Evolutionary conservation across 1,140 invertebrate species (phyloP).

Genomic region (Drosophila nigromelanica): DNA sequence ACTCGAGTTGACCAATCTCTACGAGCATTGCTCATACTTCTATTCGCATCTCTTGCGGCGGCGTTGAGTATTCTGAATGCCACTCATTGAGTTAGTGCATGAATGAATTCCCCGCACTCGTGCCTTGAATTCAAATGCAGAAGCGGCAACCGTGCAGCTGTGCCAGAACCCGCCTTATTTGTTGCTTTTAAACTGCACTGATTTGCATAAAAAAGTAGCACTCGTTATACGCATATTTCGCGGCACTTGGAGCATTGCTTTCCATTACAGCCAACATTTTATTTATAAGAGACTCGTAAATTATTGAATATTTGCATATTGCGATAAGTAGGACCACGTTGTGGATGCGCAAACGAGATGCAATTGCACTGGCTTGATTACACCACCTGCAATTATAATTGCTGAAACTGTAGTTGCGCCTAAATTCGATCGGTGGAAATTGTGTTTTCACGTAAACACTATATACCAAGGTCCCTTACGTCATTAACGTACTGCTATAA

Average conservation of each 20-base stretch:
- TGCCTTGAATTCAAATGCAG: slow-evolving; percentile 60
- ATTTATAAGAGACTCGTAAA: slow-evolving; percentile 63
- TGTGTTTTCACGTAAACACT: too few species aligned
- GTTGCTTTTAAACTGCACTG: slow-evolving; percentile 52
- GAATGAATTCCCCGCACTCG: slow-evolving; percentile 59
- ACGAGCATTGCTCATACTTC: slow-evolving; percentile 2
- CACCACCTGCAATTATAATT: neutral
- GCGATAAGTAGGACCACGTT: slow-evolving; percentile 25
- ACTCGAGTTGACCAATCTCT: slow-evolving; percentile 10
- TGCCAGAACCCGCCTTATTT: slow-evolving; percentile 52
- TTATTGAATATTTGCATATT: slow-evolving; percentile 63
- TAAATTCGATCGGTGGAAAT: neutral
- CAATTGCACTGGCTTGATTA: neutral
- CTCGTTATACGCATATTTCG: slow-evolving; percentile 72
- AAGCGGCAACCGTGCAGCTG: slow-evolving; percentile 16
- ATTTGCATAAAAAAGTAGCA: slow-evolving; percentile 65
- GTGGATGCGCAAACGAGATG: neutral
- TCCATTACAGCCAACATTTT: slow-evolving; percentile 46
- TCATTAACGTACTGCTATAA: too few species aligned
- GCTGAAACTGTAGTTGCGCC: neutral
- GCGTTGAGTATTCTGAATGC: slow-evolving; percentile 30
- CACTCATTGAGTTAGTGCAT: slow-evolving; percentile 50
- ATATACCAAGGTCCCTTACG: too few species aligned
- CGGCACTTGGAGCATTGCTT: slow-evolving; percentile 49
- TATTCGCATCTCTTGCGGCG: too few species aligned